Base-by-base conservation (phyloP, 2,113 vertebrate genomes). In the Megalops atlanticus region DNA sequence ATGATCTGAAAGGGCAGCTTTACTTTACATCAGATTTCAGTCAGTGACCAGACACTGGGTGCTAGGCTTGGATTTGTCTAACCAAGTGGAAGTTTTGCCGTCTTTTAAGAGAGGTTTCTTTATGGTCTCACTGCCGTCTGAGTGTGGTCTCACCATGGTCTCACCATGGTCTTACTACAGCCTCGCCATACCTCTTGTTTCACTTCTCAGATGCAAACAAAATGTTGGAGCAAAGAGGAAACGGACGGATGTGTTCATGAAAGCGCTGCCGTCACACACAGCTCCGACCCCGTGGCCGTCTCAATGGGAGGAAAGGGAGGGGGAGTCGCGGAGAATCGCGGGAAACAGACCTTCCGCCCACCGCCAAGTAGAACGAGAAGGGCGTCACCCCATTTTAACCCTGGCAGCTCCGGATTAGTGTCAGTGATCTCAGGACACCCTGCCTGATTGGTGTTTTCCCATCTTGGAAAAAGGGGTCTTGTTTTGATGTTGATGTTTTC, bases 261-360 rank as follows among this genome's bases (percentile, higher is more conserved):
- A 64, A 52, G 33, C n/a, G 4, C 58, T 31, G 47, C 58, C 33
- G 35, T 78, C 76, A 35, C 38, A 39, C 43, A 16, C 18, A 40
- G n/a, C 27, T 38, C 49, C 18, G 14, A 21, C 72, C 49, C 52
- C 10, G 38, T 21, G 10, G 2, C 24, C 64, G 38, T 64, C 18
- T 52, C 43, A 68, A 47, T 64, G 49, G 52, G 54, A 78, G 76
- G 76, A 78, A 78, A 78, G 76, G 76, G 76, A 64, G 76, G 18
- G 76, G 21, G 74, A 31, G 15, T 2, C 14, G 74, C 35, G 4
- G 47, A 68, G 49, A 77, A 77, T 77, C 58, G 36, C 33, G 52
- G 76, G 76, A 78, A 78, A 78, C 47, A 35, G 16, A 78, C 35
- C n/a, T 64, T 64, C 58, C 58, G 24, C 24, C 8, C n/a, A n/a